Percentiles rank a stretch among this genome's conserved stretches.
phyloP scores from a whole-genome alignment of 2,113 vertebrate species.

The Cyrtonyx montezumae region DNA sequence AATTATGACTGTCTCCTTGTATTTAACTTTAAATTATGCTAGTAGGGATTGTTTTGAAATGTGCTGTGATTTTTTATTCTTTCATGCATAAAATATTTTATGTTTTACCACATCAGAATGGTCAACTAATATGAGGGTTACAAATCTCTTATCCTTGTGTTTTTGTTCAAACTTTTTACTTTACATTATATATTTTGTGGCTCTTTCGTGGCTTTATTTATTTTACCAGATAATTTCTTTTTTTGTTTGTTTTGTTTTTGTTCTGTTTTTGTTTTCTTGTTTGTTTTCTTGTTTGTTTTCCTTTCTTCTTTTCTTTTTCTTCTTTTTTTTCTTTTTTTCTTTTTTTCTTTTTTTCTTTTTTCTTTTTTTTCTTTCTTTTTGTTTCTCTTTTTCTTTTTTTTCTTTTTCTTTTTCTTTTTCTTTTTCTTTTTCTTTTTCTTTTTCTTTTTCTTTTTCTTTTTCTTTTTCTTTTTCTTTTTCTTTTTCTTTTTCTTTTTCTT shows the following conservation, averaged over 20 bases:
- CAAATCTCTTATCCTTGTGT: background rate
- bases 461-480: no score
- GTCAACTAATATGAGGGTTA: background rate
- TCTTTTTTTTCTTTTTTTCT: background rate
- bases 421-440: no score
- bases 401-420: no score
- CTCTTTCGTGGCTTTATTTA: background rate
- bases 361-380: no score
- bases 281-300: background rate
- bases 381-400: no score
- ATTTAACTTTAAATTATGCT: slow-evolving; percentile 33
- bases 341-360: background rate
- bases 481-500: no score
- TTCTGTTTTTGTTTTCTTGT: background rate
- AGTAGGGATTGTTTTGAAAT: background rate
- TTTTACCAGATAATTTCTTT: background rate
- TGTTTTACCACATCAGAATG: slow-evolving; percentile 33
- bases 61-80: background rate
- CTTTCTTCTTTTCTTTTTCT: background rate
- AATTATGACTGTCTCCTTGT: background rate
- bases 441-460: no score
- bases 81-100: slow-evolving; percentile 23
- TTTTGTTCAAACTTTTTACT: background rate
- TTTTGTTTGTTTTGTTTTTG: background rate
- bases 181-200: slow-evolving; percentile 21